Percentiles rank a stretch among this genome's conserved stretches.
These are phyloP conservation scores for Andrena marginata DNA, from an alignment of 2,888 invertebrate species.

Conservation along the genomic window DNA sequence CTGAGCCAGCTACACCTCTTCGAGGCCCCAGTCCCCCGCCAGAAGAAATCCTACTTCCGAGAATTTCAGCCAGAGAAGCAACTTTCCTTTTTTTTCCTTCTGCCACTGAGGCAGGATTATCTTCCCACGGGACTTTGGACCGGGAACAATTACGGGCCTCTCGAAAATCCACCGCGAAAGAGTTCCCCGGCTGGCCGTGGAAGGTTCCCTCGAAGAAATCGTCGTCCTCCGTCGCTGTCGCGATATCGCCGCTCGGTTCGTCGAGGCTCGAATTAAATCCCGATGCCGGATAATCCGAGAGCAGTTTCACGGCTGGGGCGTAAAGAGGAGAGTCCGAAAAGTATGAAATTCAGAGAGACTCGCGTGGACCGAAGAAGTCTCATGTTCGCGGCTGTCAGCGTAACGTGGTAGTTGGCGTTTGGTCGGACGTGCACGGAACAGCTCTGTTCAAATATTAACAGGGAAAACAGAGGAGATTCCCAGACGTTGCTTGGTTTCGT, in stretches of 20 bases:
- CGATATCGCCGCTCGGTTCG: neutral
- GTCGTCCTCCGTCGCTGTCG: neutral
- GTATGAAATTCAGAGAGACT: no score
- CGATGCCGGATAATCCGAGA: neutral
- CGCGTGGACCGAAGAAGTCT: no score
- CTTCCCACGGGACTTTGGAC: constrained; percentile 60
- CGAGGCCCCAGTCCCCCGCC: constrained; percentile 37
- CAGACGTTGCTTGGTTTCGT: constrained; percentile 81
- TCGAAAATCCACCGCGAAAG: constrained; percentile 59
- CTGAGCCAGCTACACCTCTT: constrained; percentile 54
- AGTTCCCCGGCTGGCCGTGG: constrained; percentile 27
- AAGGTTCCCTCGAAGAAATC: constrained; percentile 19
- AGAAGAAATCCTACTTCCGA: constrained; percentile 71
- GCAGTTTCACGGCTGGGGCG: neutral
- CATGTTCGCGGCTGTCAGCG: constrained; percentile 12
- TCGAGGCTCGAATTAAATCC: neutral
- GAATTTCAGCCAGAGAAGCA: constrained; percentile 66
- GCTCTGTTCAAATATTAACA: constrained; percentile 84
- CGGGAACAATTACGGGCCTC: constrained; percentile 57
- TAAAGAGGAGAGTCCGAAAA: no score
- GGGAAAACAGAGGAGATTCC: constrained; percentile 81
- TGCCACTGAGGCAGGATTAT: constrained; percentile 57
- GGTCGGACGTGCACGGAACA: constrained; percentile 66
- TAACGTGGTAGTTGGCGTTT: constrained; percentile 29
- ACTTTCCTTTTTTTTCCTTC: constrained; percentile 56